A percentile compares a stretch with the other conserved stretches of the same genome.
Conservation (phyloP, 2,888 invertebrate genomes). For the Melanostoma mellinum region DNA sequence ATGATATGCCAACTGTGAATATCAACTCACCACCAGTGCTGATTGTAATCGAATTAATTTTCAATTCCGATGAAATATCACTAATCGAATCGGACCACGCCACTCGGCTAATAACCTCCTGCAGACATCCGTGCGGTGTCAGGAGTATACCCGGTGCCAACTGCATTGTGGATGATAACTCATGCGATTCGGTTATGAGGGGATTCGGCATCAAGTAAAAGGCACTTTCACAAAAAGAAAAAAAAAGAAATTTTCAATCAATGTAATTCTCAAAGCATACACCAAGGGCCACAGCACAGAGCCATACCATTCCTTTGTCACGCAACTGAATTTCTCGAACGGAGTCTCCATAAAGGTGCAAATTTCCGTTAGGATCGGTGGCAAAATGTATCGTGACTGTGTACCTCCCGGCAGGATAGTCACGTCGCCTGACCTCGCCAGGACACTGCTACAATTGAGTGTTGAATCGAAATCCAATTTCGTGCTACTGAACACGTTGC, state of each 20-base stretch:
- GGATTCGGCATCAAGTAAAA: constrained; percentile 80
- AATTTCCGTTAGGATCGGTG: constrained; percentile 77
- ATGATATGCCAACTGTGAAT: background rate
- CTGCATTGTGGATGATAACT: constrained; percentile 79
- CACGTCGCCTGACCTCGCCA: constrained; percentile 70
- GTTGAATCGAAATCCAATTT: constrained; percentile 79
- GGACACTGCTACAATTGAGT: constrained; percentile 73
- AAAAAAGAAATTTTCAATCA: constrained; percentile 39
- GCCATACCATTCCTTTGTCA: constrained; percentile 78
- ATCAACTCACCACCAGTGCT: constrained; percentile 78
- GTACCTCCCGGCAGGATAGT: constrained; percentile 45
- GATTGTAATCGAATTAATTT: constrained; percentile 79
- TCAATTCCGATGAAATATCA: constrained; percentile 77
- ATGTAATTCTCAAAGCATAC: constrained; percentile 1
- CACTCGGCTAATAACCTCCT: constrained; percentile 80
- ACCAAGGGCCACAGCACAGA: background rate
- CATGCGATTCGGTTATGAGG: constrained; percentile 78
- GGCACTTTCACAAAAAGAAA: constrained; percentile 71
- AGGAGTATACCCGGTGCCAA: constrained; percentile 79
- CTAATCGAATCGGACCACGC: constrained; percentile 80
- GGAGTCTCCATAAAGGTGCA: constrained; percentile 78
- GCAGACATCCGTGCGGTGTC: constrained; percentile 79
- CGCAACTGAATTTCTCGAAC: constrained; percentile 77
- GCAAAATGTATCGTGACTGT: constrained; percentile 73
- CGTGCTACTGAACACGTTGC: constrained; percentile 80